Base-by-base conservation (phyloP, 2,888 invertebrate genomes). In the Osedax frankpressi region DNA sequence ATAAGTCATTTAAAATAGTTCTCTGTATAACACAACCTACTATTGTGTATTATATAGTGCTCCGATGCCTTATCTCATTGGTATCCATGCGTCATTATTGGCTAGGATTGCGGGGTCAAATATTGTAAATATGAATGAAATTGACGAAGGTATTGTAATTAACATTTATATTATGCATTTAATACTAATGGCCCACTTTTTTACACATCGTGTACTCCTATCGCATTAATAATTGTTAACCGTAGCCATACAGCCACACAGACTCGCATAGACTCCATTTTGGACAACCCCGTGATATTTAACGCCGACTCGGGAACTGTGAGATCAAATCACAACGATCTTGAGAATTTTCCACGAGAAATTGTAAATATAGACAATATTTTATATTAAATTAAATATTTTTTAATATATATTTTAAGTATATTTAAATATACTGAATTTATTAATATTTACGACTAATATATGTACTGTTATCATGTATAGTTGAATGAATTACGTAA, bases 51-150 rank as follows among this genome's bases (percentile, higher is more conserved):
- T n/a, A 80, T 80, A 76, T 77, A 85, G 84, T 79, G 97, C 97
- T 19, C 96, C 97, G 0, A 97, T 97, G 95, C 97, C 97, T 70
- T 97, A 92, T 86, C 87, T 97, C 68, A 94, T 97, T 81, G 97
- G 96, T 76, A 93, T 96, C 76, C 95, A 95, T 77, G 88, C 90
- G 77, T 88, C 89, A 79, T 90, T 93, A 73, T 89, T 93, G 19
- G 44, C 44, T 44, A 44, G 44, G 19, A 44, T 44, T 11, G 44
- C 44, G 19, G 44, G 44, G 11, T 44, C 44, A 11, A 44, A 44
- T 11, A 44, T 44, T 11, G 44, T 44, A 11, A 6, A 44, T 19
- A 6, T 44, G 6, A 19, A 44, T 19, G 19, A 44, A 44, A 44
- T 44, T 11, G 44, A 44, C 19, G 19, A 44, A 44, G 44, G 44